A percentile compares a stretch with the other conserved stretches of the same genome.
These are phyloP conservation scores for Apodemus agrarius DNA, from an alignment of 2,797 vertebrate species.

Conservation along the genomic window DNA sequence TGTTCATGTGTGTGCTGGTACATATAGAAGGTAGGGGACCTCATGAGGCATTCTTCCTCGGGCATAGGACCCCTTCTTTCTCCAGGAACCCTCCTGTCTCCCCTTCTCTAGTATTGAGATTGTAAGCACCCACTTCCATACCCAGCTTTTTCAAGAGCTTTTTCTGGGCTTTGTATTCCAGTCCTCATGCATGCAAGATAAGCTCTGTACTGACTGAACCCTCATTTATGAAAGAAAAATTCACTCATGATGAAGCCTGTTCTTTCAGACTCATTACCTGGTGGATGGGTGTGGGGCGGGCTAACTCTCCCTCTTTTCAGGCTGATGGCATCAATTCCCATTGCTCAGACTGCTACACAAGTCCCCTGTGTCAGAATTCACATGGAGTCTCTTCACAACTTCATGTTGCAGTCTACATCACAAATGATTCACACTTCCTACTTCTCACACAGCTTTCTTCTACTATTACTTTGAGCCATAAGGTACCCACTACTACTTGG, in stretches of 20 bases:
- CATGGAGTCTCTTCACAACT: background rate
- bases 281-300: background rate
- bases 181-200: no score
- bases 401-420: background rate
- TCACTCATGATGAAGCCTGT: background rate
- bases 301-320: background rate
- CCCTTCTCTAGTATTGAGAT: background rate
- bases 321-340: background rate
- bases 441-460: background rate
- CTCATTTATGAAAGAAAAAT: background rate
- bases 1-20: background rate
- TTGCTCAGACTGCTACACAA: background rate
- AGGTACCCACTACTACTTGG: background rate
- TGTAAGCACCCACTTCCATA: background rate
- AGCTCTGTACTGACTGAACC: background rate
- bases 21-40: background rate
- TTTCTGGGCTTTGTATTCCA: background rate
- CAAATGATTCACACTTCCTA: background rate
- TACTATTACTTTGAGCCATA: background rate
- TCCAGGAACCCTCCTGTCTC: background rate
- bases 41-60: background rate
- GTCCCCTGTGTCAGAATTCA: background rate
- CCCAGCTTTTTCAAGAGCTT: background rate
- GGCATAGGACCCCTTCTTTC: background rate
- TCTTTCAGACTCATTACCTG: background rate